Evolutionary conservation across 2,113 vertebrate genomes (phyloP).

Genomic region (Campylomormyrus numenius): DNA sequence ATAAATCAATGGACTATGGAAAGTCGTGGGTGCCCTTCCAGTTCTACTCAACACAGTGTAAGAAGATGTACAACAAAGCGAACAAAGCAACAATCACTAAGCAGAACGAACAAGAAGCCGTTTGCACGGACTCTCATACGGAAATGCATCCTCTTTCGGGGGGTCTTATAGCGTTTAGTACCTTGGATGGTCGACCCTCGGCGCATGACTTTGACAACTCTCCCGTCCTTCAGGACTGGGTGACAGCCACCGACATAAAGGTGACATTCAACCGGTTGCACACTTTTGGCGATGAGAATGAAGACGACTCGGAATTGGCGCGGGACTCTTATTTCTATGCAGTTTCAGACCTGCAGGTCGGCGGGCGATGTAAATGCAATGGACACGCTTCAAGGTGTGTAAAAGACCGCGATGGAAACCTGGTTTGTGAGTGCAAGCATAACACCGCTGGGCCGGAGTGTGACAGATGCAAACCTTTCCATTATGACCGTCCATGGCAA

Average conservation of each 20-base stretch:
- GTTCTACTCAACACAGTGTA: constrained; percentile 92
- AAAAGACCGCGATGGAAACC: constrained; percentile 80
- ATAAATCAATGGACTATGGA: constrained; percentile 97
- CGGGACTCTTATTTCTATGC: constrained; percentile 92
- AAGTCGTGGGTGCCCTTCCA: constrained; percentile 96
- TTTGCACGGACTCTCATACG: constrained; percentile 94
- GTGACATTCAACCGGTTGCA: constrained; percentile 87
- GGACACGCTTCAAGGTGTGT: constrained; percentile 93
- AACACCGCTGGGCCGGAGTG: constrained; percentile 92
- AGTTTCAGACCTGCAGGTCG: constrained; percentile 94
- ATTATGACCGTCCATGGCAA: constrained; percentile 97
- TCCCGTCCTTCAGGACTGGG: constrained; percentile 98
- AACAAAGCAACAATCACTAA: constrained; percentile 86
- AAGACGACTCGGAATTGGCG: constrained; percentile 89
- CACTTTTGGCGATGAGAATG: constrained; percentile 88
- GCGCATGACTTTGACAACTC: constrained; percentile 99
- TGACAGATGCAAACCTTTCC: constrained; percentile 97
- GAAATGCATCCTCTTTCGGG: constrained; percentile 87
- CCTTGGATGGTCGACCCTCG: constrained; percentile 89
- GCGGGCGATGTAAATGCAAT: constrained; percentile 95
- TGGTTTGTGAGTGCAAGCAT: constrained; percentile 95
- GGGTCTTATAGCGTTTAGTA: constrained; percentile 97
- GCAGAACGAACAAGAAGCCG: constrained; percentile 97
- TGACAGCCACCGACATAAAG: constrained; percentile 93
- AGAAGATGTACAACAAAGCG: constrained; percentile 89